Conservation (phyloP, 2,888 invertebrate genomes). For the Melinaea marsaeus region DNA sequence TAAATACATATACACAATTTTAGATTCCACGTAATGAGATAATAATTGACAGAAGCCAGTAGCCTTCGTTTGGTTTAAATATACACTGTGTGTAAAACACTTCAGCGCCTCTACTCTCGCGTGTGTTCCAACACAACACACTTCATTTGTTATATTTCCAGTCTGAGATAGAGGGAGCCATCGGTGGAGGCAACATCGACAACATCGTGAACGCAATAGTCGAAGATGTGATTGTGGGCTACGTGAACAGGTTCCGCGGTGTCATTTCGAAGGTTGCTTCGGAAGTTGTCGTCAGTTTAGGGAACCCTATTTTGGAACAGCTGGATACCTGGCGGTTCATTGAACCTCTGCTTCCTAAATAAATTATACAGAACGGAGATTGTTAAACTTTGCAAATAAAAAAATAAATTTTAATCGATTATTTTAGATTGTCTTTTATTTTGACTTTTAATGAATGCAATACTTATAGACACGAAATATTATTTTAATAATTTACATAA, state of each 20-base stretch:
- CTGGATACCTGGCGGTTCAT: constrained; percentile 64
- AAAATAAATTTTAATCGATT: too few relatives aligned
- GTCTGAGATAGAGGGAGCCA: constrained; percentile 60
- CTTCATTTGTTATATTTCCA: constrained; percentile 36
- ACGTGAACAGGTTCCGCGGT: constrained; percentile 60
- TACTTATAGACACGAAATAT: too few relatives aligned
- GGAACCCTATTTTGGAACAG: constrained; percentile 54
- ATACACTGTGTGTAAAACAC: not conserved
- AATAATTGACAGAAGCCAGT: not conserved
- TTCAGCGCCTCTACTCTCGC: not conserved
- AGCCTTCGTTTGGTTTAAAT: not conserved
- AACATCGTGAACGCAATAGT: constrained; percentile 58
- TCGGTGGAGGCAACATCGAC: constrained; percentile 71
- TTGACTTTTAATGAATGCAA: too few relatives aligned
- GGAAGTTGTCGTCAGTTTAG: constrained; percentile 25
- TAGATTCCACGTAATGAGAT: not conserved
- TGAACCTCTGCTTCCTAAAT: constrained; percentile 29
- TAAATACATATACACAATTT: not conserved
- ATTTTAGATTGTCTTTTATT: too few relatives aligned
- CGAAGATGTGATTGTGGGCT: constrained; percentile 60
- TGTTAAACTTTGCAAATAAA: too few relatives aligned
- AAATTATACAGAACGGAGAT: not conserved
- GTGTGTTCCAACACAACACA: not conserved
- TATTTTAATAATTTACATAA: too few relatives aligned
- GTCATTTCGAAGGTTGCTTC: constrained; percentile 43